Percentiles rank a stretch among this genome's conserved stretches.
Conservation (phyloP, 2,888 invertebrate genomes). For the Andrena hattorfiana region DNA sequence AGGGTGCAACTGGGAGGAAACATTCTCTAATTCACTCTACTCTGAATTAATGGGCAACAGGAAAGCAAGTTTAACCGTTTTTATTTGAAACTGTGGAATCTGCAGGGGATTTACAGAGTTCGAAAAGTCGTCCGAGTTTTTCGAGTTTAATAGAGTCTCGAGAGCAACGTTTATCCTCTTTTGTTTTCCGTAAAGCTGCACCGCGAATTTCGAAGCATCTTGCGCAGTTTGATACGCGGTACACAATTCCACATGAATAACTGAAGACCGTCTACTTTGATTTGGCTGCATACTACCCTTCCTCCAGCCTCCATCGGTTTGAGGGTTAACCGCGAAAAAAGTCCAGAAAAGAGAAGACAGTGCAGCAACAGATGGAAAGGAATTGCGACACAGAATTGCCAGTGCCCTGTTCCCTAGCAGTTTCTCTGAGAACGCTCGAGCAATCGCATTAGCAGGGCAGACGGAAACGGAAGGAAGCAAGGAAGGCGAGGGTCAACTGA, state of each 20-base stretch:
- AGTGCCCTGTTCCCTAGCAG: slow-evolving; percentile 38
- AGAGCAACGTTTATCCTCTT: too few species aligned
- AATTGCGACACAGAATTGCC: slow-evolving; percentile 27
- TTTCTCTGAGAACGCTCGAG: slow-evolving; percentile 37
- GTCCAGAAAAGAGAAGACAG: slow-evolving; percentile 26
- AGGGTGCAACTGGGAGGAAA: neutral
- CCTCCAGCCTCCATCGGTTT: neutral
- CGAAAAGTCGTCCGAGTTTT: too few species aligned
- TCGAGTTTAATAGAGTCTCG: too few species aligned
- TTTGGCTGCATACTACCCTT: too few species aligned
- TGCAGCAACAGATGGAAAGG: slow-evolving; percentile 6
- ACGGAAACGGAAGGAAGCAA: slow-evolving; percentile 34
- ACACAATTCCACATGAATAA: too few species aligned
- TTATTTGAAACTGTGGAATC: too few species aligned
- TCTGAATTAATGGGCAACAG: slow-evolving; percentile 45
- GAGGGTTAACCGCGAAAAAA: neutral
- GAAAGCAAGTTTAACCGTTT: too few species aligned
- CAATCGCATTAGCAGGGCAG: slow-evolving; percentile 36
- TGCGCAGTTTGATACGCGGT: too few species aligned
- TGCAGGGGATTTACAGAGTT: too few species aligned
- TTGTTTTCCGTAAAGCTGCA: too few species aligned
- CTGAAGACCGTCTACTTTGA: too few species aligned
- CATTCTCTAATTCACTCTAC: slow-evolving; percentile 17
- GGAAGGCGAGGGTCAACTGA: slow-evolving; percentile 20
- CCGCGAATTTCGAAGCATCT: too few species aligned